These are phyloP conservation scores for Eupithecia abbreviata DNA, from an alignment of 2,888 invertebrate genomes.

Conservation along the genomic window DNA sequence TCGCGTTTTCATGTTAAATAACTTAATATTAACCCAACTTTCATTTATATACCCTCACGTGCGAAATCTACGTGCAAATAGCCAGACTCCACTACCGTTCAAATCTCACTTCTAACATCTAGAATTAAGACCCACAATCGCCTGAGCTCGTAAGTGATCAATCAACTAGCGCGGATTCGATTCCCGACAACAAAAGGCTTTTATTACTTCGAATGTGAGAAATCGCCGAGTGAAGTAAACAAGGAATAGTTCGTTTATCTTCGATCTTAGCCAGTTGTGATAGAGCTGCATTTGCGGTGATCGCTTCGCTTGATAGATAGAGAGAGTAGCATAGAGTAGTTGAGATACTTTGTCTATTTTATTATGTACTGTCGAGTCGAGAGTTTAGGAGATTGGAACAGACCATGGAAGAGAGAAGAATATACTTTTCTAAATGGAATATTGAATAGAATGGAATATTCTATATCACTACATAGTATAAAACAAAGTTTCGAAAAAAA, in stretches of 20 bases:
- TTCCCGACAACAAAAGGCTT: conserved; percentile 34
- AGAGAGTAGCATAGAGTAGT: neutral
- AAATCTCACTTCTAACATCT: conserved; percentile 11
- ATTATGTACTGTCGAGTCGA: neutral
- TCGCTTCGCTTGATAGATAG: neutral
- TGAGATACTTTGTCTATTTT: conserved; percentile 3
- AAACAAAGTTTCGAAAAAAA: too few relatives aligned
- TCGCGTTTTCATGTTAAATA: too few relatives aligned
- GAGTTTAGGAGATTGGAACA: neutral
- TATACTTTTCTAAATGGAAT: too few relatives aligned
- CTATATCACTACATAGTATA: too few relatives aligned
- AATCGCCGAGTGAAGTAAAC: conserved; percentile 32
- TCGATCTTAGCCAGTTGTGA: conserved; percentile 22
- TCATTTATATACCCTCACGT: neutral
- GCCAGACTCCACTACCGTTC: neutral
- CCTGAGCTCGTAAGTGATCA: conserved; percentile 20
- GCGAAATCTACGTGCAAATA: neutral
- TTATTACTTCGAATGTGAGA: conserved; percentile 32
- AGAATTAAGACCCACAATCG: conserved; percentile 17
- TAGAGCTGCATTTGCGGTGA: conserved; percentile 9
- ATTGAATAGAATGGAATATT: too few relatives aligned
- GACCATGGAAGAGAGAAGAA: neutral
- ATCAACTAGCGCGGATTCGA: conserved; percentile 34
- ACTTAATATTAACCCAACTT: neutral
- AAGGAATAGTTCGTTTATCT: conserved; percentile 10